Percentiles rank a stretch among this genome's conserved stretches.
phyloP scores from a whole-genome alignment of 1,140 invertebrate species.

The Alviniconcha marisindica region DNA sequence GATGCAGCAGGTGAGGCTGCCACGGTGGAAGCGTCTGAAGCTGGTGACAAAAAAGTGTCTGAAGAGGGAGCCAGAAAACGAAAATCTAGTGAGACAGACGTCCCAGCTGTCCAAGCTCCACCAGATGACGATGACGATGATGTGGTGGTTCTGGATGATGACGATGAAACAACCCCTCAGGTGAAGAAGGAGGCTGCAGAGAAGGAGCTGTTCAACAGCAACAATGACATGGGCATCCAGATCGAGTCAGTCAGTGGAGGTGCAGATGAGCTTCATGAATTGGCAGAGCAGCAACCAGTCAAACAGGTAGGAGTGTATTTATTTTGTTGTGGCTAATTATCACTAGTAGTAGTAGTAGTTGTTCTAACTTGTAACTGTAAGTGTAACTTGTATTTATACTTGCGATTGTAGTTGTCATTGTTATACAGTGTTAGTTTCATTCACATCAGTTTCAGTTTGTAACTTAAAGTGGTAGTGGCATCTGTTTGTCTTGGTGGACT shows the following conservation, averaged over 20 bases:
- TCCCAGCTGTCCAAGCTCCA: neutral
- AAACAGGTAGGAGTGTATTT: slow-evolving; percentile 5
- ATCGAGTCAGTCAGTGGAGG: slow-evolving; percentile 59
- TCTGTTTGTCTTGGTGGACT: no score
- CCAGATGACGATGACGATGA: slow-evolving; percentile 66
- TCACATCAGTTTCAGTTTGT: no score
- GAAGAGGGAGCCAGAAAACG: slow-evolving; percentile 32
- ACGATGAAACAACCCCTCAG: slow-evolving; percentile 41
- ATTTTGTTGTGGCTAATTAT: neutral
- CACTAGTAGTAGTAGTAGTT: neutral
- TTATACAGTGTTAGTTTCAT: no score
- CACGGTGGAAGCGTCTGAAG: neutral
- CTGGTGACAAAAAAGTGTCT: neutral
- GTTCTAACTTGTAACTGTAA: no score
- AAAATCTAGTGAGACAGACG: no score
- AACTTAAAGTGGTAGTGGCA: no score
- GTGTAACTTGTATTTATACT: no score
- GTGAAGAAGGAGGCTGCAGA: slow-evolving; percentile 41
- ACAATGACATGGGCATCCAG: slow-evolving; percentile 54
- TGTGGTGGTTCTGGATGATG: slow-evolving; percentile 48
- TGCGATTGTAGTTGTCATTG: no score
- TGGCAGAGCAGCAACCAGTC: neutral
- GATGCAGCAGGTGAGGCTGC: neutral
- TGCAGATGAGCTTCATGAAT: slow-evolving; percentile 42
- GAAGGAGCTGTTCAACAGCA: slow-evolving; percentile 28